Evolutionary conservation across 2,113 vertebrate genomes (phyloP).

Genomic region (Shinisaurus crocodilurus): DNA sequence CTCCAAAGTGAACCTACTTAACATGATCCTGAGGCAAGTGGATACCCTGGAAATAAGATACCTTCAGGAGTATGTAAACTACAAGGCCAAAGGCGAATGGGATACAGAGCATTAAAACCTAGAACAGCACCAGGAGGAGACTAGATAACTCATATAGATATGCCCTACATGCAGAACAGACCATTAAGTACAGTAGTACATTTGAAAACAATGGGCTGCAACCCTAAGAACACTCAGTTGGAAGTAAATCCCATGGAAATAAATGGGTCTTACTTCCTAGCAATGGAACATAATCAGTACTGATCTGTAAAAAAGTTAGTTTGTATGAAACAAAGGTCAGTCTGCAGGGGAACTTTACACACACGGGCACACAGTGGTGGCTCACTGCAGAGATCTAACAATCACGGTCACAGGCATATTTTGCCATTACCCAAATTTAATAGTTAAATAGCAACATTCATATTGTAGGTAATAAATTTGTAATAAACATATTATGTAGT

Average conservation of each 20-base stretch:
- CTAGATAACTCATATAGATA: not conserved
- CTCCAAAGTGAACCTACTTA: not conserved
- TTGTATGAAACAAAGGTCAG: constrained; percentile 6
- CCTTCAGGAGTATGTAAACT: not conserved
- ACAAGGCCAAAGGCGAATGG: not conserved
- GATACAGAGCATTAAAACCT: not conserved
- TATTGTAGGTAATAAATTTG: constrained; percentile 54
- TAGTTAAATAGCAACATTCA: constrained; percentile 52
- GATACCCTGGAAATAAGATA: not conserved
- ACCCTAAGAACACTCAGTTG: not conserved
- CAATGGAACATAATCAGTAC: not conserved
- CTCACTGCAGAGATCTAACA: constrained; percentile 4
- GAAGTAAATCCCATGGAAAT: constrained; percentile 5
- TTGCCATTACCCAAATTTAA: constrained; percentile 50
- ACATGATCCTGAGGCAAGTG: not conserved
- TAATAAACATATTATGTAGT: constrained; percentile 66
- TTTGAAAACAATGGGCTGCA: not conserved
- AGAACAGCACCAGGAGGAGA: not conserved
- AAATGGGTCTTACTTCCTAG: constrained; percentile 4
- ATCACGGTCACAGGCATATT: constrained; percentile 21
- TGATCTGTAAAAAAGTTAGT: not conserved
- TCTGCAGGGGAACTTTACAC: not conserved
- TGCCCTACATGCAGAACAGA: not conserved
- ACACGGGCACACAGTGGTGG: not conserved
- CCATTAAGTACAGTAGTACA: not conserved